Base-by-base conservation (phyloP, 2,888 invertebrate genomes). In the Eretmocerus hayati region DNA sequence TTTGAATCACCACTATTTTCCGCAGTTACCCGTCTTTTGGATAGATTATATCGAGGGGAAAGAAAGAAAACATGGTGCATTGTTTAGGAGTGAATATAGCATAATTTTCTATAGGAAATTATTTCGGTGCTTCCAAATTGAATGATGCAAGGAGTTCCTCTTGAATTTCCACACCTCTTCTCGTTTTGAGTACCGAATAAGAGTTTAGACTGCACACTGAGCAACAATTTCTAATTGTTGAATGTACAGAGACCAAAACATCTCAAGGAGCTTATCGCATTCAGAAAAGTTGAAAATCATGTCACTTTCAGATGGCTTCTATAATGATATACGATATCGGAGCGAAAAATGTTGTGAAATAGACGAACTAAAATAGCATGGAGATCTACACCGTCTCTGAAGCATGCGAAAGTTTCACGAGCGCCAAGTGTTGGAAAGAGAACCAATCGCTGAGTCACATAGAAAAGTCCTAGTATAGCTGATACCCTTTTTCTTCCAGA, bases 231-330 rank as follows among this genome's bases (percentile, higher is more conserved):
- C 55, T 42, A 69, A 54, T 49, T 68, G 63, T 50, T 59, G 54
- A 53, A 69, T 54, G 44, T 65, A 65, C 48, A 61, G 46, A 53
- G 53, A 50, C 11, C 52, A 56, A 54, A 69, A 67, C 33, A 62
- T 55, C 41, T 63, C 54, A 21, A 67, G 41, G 30, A 60, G 50
- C 20, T 54, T 46, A 39, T 59, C 57, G 42, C 61, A 60, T 48
- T 69, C 59, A 22, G 39, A 40, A 11, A 58, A 54, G 4, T 58
- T 59, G 42, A 68, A 66, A 50, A 68, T 45, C 57, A 63, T 62
- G 22, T 56, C 47, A 40, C 60, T 61, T 48, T 64, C 56, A 18
- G 65, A 62, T 32, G 65, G 64, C 52, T 66, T 52, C 67, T 68
- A 55, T 30, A 58, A 50, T 50, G 50, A 57, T 46, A 38, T 31